Percentiles rank a stretch among this genome's conserved stretches.
phyloP scores from a whole-genome alignment of 2,797 vertebrate genomes.

The Squalus acanthias region DNA sequence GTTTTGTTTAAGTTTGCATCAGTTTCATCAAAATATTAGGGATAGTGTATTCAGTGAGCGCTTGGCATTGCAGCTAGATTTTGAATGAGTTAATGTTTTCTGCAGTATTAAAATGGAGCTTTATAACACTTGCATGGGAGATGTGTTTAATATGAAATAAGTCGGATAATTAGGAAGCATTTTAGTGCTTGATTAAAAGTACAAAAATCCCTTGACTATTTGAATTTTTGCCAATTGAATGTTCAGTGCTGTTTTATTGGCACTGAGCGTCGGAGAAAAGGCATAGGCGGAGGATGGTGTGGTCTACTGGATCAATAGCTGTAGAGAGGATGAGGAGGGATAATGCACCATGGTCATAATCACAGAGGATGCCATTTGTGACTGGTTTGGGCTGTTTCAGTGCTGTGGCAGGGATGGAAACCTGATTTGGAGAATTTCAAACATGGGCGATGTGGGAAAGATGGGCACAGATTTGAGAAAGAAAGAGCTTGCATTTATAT shows the following conservation, averaged over 20 bases:
- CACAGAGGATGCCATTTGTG: too few species aligned
- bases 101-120: background rate
- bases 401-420: background rate
- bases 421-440: background rate
- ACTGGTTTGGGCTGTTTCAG: background rate
- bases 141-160: background rate
- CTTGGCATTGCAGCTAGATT: background rate
- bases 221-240: background rate
- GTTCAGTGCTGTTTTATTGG: background rate
- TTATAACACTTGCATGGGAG: background rate
- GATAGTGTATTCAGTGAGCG: too few species aligned
- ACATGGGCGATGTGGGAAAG: background rate
- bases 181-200: background rate
- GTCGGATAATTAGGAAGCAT: background rate
- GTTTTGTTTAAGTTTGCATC: background rate
- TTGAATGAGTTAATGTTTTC: background rate
- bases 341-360: too few species aligned
- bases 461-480: background rate
- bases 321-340: background rate
- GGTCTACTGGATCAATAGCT: background rate
- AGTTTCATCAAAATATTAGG: background rate
- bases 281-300: background rate
- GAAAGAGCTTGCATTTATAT: background rate
- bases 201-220: background rate
- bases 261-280: background rate